A percentile compares a stretch with the other conserved stretches of the same genome.
Evolutionary conservation across 1,140 invertebrate genomes (phyloP).

Genomic region (Drosophila lacteicornis): DNA sequence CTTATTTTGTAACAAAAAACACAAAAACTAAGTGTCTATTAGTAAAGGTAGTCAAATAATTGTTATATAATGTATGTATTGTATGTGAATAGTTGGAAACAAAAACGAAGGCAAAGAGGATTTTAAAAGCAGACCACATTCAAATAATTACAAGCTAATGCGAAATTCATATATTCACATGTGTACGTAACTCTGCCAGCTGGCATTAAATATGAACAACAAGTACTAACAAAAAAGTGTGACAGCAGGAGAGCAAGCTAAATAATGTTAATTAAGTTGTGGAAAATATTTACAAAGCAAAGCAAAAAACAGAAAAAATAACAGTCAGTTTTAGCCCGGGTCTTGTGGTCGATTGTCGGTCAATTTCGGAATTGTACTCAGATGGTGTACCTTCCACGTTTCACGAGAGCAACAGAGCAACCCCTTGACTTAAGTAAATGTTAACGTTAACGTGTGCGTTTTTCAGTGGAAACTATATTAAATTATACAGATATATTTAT

Average conservation of each 20-base stretch:
- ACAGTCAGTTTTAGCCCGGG: slow-evolving; percentile 10
- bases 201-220: slow-evolving; percentile 42
- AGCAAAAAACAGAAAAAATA: slow-evolving; percentile 7
- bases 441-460: slow-evolving; percentile 65
- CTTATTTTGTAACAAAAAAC: slow-evolving; percentile 56
- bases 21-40: slow-evolving; percentile 46
- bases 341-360: slow-evolving; percentile 54
- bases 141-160: slow-evolving; percentile 32
- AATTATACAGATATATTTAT: slow-evolving; percentile 55
- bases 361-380: slow-evolving; percentile 67
- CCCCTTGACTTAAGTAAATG: slow-evolving; percentile 58
- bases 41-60: slow-evolving; percentile 43
- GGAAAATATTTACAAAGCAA: slow-evolving; percentile 36
- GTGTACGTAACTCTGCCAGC: slow-evolving; percentile 24
- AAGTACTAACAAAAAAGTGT: slow-evolving; percentile 12
- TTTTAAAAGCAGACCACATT: slow-evolving; percentile 35
- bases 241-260: not conserved
- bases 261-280: slow-evolving; percentile 47
- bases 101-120: slow-evolving; percentile 24
- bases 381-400: slow-evolving; percentile 40
- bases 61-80: slow-evolving; percentile 61
- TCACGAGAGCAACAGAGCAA: slow-evolving; percentile 11
- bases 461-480: slow-evolving; percentile 65
- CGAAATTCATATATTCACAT: slow-evolving; percentile 43
- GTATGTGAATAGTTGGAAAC: slow-evolving; percentile 37